phyloP scores from a whole-genome alignment of 2,797 vertebrate genomes.

The Zenarchopterus dispar region DNA sequence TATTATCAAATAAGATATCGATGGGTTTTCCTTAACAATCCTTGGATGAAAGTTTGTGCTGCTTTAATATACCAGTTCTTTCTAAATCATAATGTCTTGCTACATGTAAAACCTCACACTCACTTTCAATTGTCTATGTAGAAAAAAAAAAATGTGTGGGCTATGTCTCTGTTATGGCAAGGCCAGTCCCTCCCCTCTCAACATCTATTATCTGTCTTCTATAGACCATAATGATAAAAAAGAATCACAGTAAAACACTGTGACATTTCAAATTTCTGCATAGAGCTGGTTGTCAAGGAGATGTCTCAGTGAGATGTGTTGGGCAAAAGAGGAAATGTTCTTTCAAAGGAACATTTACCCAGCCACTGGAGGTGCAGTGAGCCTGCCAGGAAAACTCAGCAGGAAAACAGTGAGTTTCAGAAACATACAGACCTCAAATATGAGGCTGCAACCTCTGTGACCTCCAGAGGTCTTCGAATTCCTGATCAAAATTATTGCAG shows the following conservation, averaged over 20 bases:
- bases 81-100: not conserved
- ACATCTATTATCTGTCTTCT: constrained; percentile 61
- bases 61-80: constrained; percentile 3
- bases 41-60: constrained; percentile 22
- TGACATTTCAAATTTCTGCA: constrained; percentile 77
- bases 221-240: constrained; percentile 66
- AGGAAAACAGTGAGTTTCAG: constrained; percentile 53
- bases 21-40: constrained; percentile 23
- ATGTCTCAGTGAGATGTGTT: constrained; percentile 69
- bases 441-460: constrained; percentile 5
- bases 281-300: constrained; percentile 77
- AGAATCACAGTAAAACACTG: constrained; percentile 69
- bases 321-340: constrained; percentile 59
- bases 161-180: constrained; percentile 28
- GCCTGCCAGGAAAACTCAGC: constrained; percentile 66
- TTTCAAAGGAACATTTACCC: constrained; percentile 69
- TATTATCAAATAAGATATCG: constrained; percentile 46
- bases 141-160: constrained; percentile 19
- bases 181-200: constrained; percentile 17
- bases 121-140: constrained; percentile 26
- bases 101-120: constrained; percentile 15
- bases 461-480: constrained; percentile 30
- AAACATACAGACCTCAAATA: constrained; percentile 28
- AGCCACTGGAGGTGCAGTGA: constrained; percentile 62
- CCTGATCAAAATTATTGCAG: constrained; percentile 53